Evolutionary conservation across 2,888 invertebrate species (phyloP), one percentile per base, ranked within the genome.

Genomic region (Selenia dentaria): DNA sequence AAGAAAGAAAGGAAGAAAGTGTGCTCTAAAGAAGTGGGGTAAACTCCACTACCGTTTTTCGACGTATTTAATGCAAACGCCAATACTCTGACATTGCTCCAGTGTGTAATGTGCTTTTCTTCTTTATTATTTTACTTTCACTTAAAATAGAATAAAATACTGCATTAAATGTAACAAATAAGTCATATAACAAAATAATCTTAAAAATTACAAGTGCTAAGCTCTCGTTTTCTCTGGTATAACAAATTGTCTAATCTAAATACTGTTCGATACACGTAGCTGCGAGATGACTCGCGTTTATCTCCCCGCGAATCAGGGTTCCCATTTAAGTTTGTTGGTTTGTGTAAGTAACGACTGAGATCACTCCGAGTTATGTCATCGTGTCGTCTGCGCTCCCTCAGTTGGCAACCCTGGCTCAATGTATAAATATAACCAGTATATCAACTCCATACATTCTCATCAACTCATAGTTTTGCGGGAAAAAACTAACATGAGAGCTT

Each of bases 311-410:
- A 69, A 74, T 72, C 73, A 68, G 67, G 60, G 67, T 67, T 75
- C 70, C 73, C 70, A 78, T 78, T 74, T 70, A 76, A 76, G 78
- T 79, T 81, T 73, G 70, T 71, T 71, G 67, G 70, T 59, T 70
- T 70, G 64, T 67, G 65, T 67, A 62, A 64, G 65, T 66, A 66
- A 56, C 57, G 63, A 57, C 65, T 61, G 69, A 71, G 70, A 73
- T 74, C 71, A 70, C 50, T 57, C 62, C 54, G 59, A 55, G 66
- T 67, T 66, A 68, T 58, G 65, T 63, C 59, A 62, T 55, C 54
- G 54, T 53, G 57, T 51, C 54, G 53, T 40, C 51, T 40, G 47
- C 37, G 57, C 59, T 60, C 56, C 43, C 58, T 61, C 54, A 56
- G 50, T 56, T 54, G 59, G 32, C 49, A 36, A 35, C 41, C 35